These are phyloP conservation scores for Yasuhikotakia modesta DNA, from an alignment of 2,797 vertebrate genomes.

Conservation along the genomic window DNA sequence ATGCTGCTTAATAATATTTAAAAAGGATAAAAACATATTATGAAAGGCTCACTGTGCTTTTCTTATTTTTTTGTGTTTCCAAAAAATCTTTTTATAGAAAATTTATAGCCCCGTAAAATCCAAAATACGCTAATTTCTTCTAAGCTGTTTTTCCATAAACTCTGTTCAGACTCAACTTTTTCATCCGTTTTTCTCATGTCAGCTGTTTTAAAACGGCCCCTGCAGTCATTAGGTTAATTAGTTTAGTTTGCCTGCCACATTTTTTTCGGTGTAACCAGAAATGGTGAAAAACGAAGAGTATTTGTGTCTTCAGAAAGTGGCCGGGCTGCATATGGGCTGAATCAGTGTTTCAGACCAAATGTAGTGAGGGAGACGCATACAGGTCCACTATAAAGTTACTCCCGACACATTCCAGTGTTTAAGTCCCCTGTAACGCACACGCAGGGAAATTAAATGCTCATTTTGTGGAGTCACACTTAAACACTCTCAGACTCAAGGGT, in stretches of 20 bases:
- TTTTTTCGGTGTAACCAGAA: conserved; percentile 36
- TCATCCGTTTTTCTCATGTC: background rate
- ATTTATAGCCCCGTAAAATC: background rate
- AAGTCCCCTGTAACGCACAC: conserved; percentile 53
- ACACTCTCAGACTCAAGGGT: conserved; percentile 44
- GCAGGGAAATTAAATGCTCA: conserved; percentile 55
- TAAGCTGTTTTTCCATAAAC: background rate
- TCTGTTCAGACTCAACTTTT: background rate
- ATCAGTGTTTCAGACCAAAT: conserved; percentile 55
- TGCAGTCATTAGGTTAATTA: conserved; percentile 40
- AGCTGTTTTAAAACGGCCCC: conserved; percentile 23
- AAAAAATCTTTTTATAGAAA: conserved; percentile 5
- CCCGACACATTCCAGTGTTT: conserved; percentile 57
- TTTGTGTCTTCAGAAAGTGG: conserved; percentile 50
- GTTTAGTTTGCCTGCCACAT: conserved; percentile 30
- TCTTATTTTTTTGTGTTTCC: conserved; percentile 13
- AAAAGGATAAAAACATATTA: conserved; percentile 33
- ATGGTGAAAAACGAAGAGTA: conserved; percentile 30
- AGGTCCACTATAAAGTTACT: conserved; percentile 59
- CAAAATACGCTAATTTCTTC: background rate
- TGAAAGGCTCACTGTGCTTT: conserved; percentile 5
- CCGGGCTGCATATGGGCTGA: conserved; percentile 55
- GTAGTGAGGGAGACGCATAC: conserved; percentile 58
- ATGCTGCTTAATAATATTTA: conserved; percentile 37
- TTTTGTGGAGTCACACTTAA: conserved; percentile 54